Evolutionary conservation across 92 coral and sea anemone genomes (phyloP).

Genomic region (Palythoa grandis): DNA sequence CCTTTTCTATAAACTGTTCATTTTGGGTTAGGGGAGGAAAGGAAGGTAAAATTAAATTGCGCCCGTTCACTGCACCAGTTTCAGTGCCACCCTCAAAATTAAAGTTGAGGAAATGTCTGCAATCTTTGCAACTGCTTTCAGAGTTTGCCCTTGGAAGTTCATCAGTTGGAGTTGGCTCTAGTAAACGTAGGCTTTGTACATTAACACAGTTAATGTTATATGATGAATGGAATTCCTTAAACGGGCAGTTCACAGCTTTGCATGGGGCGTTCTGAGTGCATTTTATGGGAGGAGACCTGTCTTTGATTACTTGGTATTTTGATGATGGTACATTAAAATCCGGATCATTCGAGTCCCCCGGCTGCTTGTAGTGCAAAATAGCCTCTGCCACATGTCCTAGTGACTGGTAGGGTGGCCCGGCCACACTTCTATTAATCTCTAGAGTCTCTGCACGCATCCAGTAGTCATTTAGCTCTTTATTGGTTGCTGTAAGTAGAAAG

Average conservation of each 20-base stretch:
- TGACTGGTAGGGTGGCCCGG: slow-evolving; percentile 50
- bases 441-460: slow-evolving; percentile 77
- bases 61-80: slow-evolving; percentile 59
- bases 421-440: slow-evolving; percentile 49
- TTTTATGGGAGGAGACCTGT: slow-evolving; percentile 15
- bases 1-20: neutral
- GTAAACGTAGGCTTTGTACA: slow-evolving; percentile 44
- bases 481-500: slow-evolving; percentile 67
- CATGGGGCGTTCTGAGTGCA: slow-evolving; percentile 26
- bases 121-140: slow-evolving; percentile 9
- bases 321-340: neutral
- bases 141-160: slow-evolving; percentile 51
- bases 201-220: slow-evolving; percentile 20
- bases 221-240: slow-evolving; percentile 26
- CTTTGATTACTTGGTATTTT: slow-evolving; percentile 10
- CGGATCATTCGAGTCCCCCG: neutral
- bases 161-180: slow-evolving; percentile 37
- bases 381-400: slow-evolving; percentile 61
- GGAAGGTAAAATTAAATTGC: slow-evolving; percentile 53
- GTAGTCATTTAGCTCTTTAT: slow-evolving; percentile 47
- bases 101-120: slow-evolving; percentile 56
- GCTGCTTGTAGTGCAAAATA: slow-evolving; percentile 53
- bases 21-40: slow-evolving; percentile 59
- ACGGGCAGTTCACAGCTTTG: slow-evolving; percentile 66
- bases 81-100: slow-evolving; percentile 54